Evolutionary conservation across 2,888 invertebrate genomes (phyloP).

Genomic region (Agrochola lota): DNA sequence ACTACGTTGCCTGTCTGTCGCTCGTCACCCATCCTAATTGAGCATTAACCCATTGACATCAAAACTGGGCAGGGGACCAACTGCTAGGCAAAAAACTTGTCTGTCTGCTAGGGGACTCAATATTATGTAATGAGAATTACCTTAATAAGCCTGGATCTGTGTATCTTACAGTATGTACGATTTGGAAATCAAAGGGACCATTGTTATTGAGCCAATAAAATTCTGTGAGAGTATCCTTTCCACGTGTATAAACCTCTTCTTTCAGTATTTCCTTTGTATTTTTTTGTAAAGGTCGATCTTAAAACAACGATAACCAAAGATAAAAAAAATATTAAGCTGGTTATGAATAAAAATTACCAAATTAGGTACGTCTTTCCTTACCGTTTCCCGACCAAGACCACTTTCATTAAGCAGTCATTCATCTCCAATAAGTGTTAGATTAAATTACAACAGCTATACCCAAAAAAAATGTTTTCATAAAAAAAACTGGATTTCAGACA

Average conservation of each 20-base stretch:
- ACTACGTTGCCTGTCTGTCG: conserved; percentile 45
- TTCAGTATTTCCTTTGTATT: neutral
- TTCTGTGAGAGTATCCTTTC: neutral
- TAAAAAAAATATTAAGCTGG: neutral
- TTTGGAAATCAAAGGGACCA: neutral
- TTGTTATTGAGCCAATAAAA: neutral
- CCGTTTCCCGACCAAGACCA: neutral
- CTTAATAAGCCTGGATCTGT: conserved; percentile 12
- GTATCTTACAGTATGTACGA: neutral
- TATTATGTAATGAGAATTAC: conserved; percentile 37
- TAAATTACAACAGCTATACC: neutral
- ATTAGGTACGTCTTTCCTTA: no score
- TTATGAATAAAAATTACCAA: neutral
- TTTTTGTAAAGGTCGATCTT: neutral
- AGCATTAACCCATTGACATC: conserved; percentile 79
- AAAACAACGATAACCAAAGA: neutral
- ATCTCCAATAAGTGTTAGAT: neutral
- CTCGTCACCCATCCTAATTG: conserved; percentile 73
- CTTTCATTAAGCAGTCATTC: neutral
- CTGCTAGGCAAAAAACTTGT: conserved; percentile 44
- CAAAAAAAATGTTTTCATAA: neutral
- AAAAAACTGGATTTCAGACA: conserved; percentile 6
- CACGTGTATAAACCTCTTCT: neutral
- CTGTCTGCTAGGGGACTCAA: conserved; percentile 22
- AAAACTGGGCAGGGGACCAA: conserved; percentile 70